phyloP scores from a whole-genome alignment of 53 echinoderm and acorn worm genomes.

The Apostichopus leukothele region DNA sequence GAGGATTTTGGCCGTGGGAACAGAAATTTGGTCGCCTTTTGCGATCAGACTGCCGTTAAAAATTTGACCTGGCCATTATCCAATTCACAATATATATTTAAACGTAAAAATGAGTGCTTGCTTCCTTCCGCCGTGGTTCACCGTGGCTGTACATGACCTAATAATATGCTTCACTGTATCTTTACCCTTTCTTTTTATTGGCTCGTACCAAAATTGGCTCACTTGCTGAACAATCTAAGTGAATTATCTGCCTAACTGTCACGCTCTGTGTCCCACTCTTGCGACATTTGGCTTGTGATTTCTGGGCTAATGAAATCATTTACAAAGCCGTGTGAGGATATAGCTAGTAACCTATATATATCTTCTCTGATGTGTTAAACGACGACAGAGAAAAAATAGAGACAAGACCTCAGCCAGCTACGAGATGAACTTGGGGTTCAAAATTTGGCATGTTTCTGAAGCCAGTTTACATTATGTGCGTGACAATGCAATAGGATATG shows the following conservation, averaged over 20 bases:
- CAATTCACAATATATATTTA: too few relatives aligned
- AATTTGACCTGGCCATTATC: too few relatives aligned
- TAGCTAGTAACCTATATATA: not conserved
- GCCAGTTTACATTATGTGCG: not conserved
- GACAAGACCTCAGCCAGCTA: not conserved
- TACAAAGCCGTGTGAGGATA: not conserved
- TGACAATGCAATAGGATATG: not conserved
- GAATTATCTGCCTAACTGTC: slow-evolving; percentile 37
- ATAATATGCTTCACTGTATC: not conserved
- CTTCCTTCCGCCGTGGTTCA: not conserved
- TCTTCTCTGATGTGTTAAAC: not conserved
- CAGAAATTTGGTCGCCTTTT: too few relatives aligned
- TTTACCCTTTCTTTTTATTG: not conserved
- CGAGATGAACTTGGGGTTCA: not conserved
- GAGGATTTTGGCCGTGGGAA: too few relatives aligned
- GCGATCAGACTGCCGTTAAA: too few relatives aligned
- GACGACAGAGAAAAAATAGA: not conserved
- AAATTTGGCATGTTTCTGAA: too few relatives aligned
- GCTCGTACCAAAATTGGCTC: slow-evolving; percentile 1
- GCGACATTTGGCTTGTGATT: slow-evolving; percentile 33
- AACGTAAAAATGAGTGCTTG: too few relatives aligned
- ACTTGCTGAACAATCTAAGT: slow-evolving; percentile 20
- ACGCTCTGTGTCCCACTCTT: slow-evolving; percentile 9
- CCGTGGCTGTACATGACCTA: not conserved
- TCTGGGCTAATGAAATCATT: slow-evolving; percentile 46